Evolutionary conservation across 2,888 invertebrate genomes (phyloP).

Genomic region (Trichopoda pennipes): DNA sequence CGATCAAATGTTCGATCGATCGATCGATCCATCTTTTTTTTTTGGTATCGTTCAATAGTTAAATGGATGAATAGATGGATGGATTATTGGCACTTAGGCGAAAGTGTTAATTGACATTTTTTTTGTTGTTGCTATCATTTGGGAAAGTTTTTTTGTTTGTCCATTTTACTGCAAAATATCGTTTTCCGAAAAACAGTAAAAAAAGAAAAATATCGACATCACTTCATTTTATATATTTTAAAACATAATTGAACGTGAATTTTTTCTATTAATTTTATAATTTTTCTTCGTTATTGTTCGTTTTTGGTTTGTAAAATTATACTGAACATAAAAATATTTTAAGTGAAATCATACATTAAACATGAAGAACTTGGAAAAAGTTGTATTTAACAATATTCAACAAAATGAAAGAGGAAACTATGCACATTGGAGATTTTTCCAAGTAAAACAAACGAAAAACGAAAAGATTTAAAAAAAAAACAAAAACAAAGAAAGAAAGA

Average conservation of each 20-base stretch:
- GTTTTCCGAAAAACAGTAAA: slow-evolving; percentile 62
- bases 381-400: slow-evolving; percentile 22
- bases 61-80: slow-evolving; percentile 19
- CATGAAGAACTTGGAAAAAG: slow-evolving; percentile 65
- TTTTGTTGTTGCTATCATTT: slow-evolving; percentile 52
- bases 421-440: slow-evolving; percentile 25
- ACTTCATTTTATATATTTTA: slow-evolving; percentile 12
- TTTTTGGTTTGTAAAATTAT: slow-evolving; percentile 69
- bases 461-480: slow-evolving; percentile 5
- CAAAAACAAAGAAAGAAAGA: neutral
- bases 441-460: slow-evolving; percentile 45
- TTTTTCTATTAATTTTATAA: slow-evolving; percentile 58
- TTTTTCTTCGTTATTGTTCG: slow-evolving; percentile 58
- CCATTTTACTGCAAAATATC: slow-evolving; percentile 34
- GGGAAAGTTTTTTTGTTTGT: slow-evolving; percentile 54
- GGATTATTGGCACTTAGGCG: slow-evolving; percentile 66
- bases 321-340: slow-evolving; percentile 60
- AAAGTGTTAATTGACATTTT: slow-evolving; percentile 71
- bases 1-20: slow-evolving; percentile 20
- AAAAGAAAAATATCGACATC: slow-evolving; percentile 36
- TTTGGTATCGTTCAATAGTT: slow-evolving; percentile 19
- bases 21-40: slow-evolving; percentile 36
- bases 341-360: slow-evolving; percentile 60
- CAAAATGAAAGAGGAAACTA: slow-evolving; percentile 51
- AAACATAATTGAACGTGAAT: slow-evolving; percentile 56